Evolutionary conservation across 1,140 invertebrate genomes (phyloP), one percentile per base, ranked within the genome.

Genomic region (Cotesia vestalis): DNA sequence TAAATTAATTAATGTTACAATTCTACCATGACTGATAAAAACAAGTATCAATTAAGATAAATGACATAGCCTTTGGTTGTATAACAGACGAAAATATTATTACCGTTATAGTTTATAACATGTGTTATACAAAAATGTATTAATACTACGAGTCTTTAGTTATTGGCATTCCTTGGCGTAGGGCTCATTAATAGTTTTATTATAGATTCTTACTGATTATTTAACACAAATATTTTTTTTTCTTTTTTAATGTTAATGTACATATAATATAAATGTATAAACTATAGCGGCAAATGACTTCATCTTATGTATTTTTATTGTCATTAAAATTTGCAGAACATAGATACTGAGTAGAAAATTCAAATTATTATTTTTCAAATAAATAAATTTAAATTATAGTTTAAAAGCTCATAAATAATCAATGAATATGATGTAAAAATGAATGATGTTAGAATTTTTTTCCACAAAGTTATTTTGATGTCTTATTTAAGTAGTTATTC

Each of bases 111-210:
- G 76, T 46, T 9, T 81, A 78, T 76, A 72, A 74, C 71, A 73
- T 55, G 73, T 52, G 73, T 75, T 75, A 62, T 60, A 73, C 76
- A 71, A 75, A 51, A 52, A 57, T 75, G 69, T 75, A 78, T 75
- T 75, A 83, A 84, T 53, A 74, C 76, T 82, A 83, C 73, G 78
- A 84, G 81, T 85, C 80, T 84, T 83, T 77, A 83, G 73, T 83
- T 84, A 85, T 85, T 85, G 83, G 83, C 83, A 84, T 85, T 84
- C 81, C 53, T 74, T 74, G 79, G 79, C 80, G 69, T 79, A 82
- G 81, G 78, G 80, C 81, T 78, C 79, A 69, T 76, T 74, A 70
- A 74, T 79, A 78, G 63, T 72, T 27, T 64, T 55, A 46, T 46
- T 11, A 11, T 46, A 51, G 36, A 3, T 67, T 36, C 9, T 67